Evolutionary conservation across 1,140 invertebrate genomes (phyloP).

Genomic region (Saccostrea glomerata): DNA sequence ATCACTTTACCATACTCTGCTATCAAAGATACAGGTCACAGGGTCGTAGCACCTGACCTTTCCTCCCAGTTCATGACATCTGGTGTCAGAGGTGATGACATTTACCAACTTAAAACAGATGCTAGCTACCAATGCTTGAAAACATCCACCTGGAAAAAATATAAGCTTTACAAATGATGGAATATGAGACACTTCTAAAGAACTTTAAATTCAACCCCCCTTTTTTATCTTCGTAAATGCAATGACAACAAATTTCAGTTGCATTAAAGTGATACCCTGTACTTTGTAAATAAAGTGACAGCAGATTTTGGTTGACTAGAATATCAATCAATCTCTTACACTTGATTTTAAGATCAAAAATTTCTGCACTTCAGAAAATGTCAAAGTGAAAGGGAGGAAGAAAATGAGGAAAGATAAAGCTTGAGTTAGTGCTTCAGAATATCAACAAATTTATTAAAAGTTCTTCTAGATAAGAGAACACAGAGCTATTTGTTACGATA

Average conservation of each 20-base stretch:
- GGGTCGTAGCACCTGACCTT: slow-evolving; percentile 17
- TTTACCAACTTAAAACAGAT: slow-evolving; percentile 6
- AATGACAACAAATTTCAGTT: background rate
- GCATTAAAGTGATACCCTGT: background rate
- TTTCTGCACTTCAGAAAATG: background rate
- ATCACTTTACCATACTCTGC: slow-evolving; percentile 10
- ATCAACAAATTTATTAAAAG: background rate
- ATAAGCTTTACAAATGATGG: background rate
- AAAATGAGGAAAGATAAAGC: background rate
- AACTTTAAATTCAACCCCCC: background rate
- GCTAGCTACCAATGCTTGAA: background rate
- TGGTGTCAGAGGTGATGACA: slow-evolving; percentile 19
- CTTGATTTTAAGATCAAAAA: background rate
- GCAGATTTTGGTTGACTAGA: background rate
- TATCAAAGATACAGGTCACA: background rate
- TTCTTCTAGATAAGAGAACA: background rate
- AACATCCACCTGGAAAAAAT: background rate
- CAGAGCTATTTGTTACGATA: background rate
- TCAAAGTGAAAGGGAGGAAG: background rate
- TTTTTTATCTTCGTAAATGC: background rate
- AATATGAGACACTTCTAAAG: background rate
- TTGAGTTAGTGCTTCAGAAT: background rate
- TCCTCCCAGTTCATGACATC: slow-evolving; percentile 25
- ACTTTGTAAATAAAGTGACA: background rate
- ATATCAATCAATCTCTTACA: background rate